Evolutionary conservation across 1,140 invertebrate genomes (phyloP).

Genomic region (Leptinotarsa lineolata): DNA sequence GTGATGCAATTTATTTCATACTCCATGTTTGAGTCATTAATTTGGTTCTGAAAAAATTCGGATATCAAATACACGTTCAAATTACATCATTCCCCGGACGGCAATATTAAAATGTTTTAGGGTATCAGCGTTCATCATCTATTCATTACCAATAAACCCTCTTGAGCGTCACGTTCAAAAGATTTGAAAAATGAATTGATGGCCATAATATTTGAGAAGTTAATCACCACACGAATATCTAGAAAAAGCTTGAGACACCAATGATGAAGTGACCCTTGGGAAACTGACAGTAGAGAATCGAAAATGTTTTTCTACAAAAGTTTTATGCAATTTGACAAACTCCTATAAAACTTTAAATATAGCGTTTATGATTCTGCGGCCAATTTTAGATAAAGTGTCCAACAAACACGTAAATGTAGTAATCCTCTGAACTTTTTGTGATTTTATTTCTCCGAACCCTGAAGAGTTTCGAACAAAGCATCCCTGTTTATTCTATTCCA

Average conservation of each 20-base stretch:
- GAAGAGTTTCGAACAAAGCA: too few species aligned
- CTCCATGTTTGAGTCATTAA: too few species aligned
- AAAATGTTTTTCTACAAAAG: slow-evolving; percentile 6
- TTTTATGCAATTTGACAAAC: slow-evolving; percentile 21
- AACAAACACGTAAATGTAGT: slow-evolving; percentile 10
- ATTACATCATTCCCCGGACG: too few species aligned
- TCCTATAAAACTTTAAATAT: slow-evolving; percentile 23
- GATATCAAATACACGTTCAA: too few species aligned
- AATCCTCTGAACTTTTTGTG: neutral
- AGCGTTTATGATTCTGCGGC: slow-evolving; percentile 20
- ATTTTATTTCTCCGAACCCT: slow-evolving; percentile 1
- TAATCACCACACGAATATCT: slow-evolving; percentile 18
- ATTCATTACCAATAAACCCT: too few species aligned
- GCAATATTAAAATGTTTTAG: too few species aligned
- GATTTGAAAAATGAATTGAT: slow-evolving; percentile 7
- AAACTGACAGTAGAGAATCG: slow-evolving; percentile 5
- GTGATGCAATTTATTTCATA: too few species aligned
- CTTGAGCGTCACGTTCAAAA: neutral
- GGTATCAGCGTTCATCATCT: too few species aligned
- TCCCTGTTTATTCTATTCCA: too few species aligned
- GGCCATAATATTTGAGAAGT: slow-evolving; percentile 15
- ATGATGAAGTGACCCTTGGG: slow-evolving; percentile 25
- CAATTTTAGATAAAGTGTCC: slow-evolving; percentile 21
- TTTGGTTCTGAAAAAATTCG: too few species aligned
- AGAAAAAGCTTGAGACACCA: slow-evolving; percentile 19